Percentiles rank a stretch among this genome's conserved stretches.
Conservation (phyloP, 2,888 invertebrate genomes). For the Noctua comes region DNA sequence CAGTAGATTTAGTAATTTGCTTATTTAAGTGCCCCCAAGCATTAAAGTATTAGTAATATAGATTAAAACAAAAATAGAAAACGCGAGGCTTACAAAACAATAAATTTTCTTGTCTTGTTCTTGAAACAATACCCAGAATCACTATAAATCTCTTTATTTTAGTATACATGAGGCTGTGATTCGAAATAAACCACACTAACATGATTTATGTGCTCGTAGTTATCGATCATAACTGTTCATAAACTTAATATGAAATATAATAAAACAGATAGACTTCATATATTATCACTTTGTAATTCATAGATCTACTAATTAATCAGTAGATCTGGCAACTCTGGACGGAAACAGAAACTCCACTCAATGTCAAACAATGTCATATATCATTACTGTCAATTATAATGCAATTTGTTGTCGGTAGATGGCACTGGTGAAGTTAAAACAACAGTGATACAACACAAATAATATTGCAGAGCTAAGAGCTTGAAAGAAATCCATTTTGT, state of each 20-base stretch:
- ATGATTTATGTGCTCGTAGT: neutral
- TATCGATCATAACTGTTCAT: neutral
- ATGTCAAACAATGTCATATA: slow-evolving; percentile 55
- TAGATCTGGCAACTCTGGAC: neutral
- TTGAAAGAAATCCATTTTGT: neutral
- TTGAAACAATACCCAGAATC: neutral
- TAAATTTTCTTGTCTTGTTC: neutral
- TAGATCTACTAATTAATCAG: neutral
- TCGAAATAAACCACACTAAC: neutral
- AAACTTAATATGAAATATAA: neutral
- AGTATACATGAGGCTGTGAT: neutral
- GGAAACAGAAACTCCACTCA: slow-evolving; percentile 13
- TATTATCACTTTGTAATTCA: neutral
- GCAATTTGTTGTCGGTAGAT: slow-evolving; percentile 5
- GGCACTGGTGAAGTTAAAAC: neutral
- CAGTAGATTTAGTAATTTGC: neutral
- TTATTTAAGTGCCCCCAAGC: neutral
- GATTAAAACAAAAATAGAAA: too few relatives aligned
- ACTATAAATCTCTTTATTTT: neutral
- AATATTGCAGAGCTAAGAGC: neutral
- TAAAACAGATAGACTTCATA: neutral
- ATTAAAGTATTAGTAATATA: too few relatives aligned
- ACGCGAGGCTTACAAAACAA: neutral
- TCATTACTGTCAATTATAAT: neutral
- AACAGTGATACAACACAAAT: neutral